Evolutionary conservation across 2,797 vertebrate genomes (phyloP), one percentile per base, ranked within the genome.

Genomic region (Sarcophilus harrisii): DNA sequence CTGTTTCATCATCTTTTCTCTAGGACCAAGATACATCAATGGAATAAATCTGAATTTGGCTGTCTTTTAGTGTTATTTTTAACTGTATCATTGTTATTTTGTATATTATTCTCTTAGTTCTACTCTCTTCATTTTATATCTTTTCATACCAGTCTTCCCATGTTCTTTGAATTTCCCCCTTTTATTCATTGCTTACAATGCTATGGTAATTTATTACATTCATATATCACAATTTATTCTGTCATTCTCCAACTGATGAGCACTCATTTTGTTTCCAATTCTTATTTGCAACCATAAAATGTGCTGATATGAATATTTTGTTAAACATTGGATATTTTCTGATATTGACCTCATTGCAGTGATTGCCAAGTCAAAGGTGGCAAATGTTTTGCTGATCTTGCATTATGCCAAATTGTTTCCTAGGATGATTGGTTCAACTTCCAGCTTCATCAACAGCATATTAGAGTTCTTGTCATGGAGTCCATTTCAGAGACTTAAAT

Each of bases 151-250:
- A 45, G 73, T 27, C 38, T 87, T 87, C 9, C 24, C 73, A 87
- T 87, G 21, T 87, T 87, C 66, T 49, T 38, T 5, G 3, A 87
- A 24, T 87, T 87, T 87, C 38, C 66, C n/a, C 62, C 32, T 87
- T 81, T 87, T 45, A 87, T 87, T 87, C 73, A 49, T 87, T 87
- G 73, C 73, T 87, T 87, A 87, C 73, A 87, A 49, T 87, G 73
- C 38, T 87, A 45, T 87, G 38, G 45, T 87, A 45, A 87, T 87
- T 87, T 49, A 87, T 87, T 87, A 49, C 38, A 27, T 49, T 87
- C 73, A 49, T 87, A 87, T 87, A 87, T 87, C 73, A 87, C 38
- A 87, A 87, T 87, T 87, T 87, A 45, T 49, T 27, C 73, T 87
- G 73, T 87, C 73, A 87, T 87, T 87, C 21, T 21, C 73, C 73